Evolutionary conservation across 2,113 vertebrate species (phyloP).

Genomic region (Neogale vison): DNA sequence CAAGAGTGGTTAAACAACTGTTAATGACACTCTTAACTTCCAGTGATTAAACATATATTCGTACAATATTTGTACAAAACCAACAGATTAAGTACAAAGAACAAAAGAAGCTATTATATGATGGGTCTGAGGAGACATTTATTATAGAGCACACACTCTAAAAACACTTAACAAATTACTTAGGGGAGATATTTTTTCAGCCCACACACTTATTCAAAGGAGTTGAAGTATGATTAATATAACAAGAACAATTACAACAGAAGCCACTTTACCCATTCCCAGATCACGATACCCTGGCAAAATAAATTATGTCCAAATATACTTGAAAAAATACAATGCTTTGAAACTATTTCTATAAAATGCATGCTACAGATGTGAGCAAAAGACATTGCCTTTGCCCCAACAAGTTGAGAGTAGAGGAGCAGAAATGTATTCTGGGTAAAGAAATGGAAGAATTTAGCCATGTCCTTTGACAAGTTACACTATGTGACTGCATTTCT

Average conservation of each 20-base stretch:
- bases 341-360: constrained; percentile 31
- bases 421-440: not conserved
- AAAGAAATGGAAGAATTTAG: not conserved
- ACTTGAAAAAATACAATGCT: not conserved
- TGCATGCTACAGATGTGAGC: not conserved
- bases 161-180: constrained; percentile 30
- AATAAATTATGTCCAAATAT: not conserved
- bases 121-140: not conserved
- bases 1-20: not conserved
- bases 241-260: not conserved
- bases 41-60: not conserved
- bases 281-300: not conserved
- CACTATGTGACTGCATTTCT: not conserved
- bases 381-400: not conserved
- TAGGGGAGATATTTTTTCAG: not conserved
- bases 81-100: constrained; percentile 29
- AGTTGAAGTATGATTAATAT: not conserved
- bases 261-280: not conserved
- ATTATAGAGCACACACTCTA: not conserved
- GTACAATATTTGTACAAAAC: not conserved
- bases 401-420: not conserved
- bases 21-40: not conserved
- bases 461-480: not conserved
- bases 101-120: not conserved
- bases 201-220: not conserved